Conservation (phyloP, 1,140 invertebrate species). For the Semibalanus balanoides region DNA sequence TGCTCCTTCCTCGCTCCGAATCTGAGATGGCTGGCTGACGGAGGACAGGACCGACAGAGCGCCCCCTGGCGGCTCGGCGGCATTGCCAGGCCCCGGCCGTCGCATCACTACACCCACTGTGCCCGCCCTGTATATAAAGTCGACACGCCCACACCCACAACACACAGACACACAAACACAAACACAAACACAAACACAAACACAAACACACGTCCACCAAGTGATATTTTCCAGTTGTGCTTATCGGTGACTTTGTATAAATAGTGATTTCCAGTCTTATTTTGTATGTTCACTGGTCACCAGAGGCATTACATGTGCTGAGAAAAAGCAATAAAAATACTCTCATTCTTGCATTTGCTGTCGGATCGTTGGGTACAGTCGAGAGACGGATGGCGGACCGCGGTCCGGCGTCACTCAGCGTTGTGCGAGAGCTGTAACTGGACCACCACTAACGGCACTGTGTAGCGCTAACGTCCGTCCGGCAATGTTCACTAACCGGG, state of each 20-base stretch:
- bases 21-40: too few relatives aligned
- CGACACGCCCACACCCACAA: not conserved
- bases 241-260: not conserved
- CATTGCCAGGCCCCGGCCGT: too few relatives aligned
- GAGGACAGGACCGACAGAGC: too few relatives aligned
- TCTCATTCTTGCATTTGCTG: not conserved
- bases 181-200: too few relatives aligned
- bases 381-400: too few relatives aligned
- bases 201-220: not conserved
- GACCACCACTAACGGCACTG: not conserved
- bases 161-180: too few relatives aligned
- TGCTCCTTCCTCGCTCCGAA: too few relatives aligned
- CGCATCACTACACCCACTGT: not conserved
- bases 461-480: not conserved
- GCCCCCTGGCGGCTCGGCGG: too few relatives aligned
- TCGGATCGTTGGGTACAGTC: not conserved
- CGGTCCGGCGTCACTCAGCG: too few relatives aligned
- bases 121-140: not conserved
- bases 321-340: not conserved
- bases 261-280: not conserved
- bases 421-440: not conserved
- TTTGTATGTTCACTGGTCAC: not conserved
- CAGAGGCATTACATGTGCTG: not conserved
- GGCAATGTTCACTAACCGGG: not conserved
- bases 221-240: conserved; percentile 1